Evolutionary conservation across 2,113 vertebrate genomes (phyloP), one percentile per base, ranked within the genome.

Genomic region (Hypanus sabinus): DNA sequence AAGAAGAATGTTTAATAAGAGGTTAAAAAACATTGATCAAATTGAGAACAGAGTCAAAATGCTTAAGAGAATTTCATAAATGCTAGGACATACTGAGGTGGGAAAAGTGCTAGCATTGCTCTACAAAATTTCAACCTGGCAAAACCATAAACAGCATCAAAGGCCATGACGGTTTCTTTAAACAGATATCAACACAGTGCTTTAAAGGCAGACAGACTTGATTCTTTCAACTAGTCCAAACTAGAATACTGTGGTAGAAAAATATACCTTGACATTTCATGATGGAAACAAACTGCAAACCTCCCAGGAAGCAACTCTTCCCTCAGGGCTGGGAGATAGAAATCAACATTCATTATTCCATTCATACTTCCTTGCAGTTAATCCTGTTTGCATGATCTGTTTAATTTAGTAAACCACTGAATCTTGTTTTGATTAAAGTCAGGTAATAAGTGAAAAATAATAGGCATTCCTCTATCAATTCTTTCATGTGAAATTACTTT

Each of bases 361-460:
- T 90, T 90, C 85, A 36, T 33, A 90, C n/a, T 90, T 90, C 85
- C 85, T 65, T n/a, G 16, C 20, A 65, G 12, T 33, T 90, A 90
- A 90, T 85, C 81, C 81, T 30, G 55, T 85, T 85, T 57, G 10
- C 81, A 57, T 57, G 55, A 65, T 90, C 33, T 68, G 30, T 68
- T 90, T 90, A 90, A 90, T 90, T 90, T 33, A 36, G 30, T 68
- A 65, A 90, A 90, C 85, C 65, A 60, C 62, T 65, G 30, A 90
- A 60, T 65, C 85, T 90, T 90, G 85, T 33, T 90, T 30, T 90
- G 5, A 90, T 90, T 68, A 90, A 90, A 90, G 27, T 90, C 85
- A 90, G 60, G 30, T 65, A 20, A 16, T 60, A 65, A 18, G 30
- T 20, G 60, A 88, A n/a, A 60, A 20, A 33, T 33, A 18, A 90